Conservation (phyloP, 2,113 vertebrate species). For the Telmatochromis sp. region DNA sequence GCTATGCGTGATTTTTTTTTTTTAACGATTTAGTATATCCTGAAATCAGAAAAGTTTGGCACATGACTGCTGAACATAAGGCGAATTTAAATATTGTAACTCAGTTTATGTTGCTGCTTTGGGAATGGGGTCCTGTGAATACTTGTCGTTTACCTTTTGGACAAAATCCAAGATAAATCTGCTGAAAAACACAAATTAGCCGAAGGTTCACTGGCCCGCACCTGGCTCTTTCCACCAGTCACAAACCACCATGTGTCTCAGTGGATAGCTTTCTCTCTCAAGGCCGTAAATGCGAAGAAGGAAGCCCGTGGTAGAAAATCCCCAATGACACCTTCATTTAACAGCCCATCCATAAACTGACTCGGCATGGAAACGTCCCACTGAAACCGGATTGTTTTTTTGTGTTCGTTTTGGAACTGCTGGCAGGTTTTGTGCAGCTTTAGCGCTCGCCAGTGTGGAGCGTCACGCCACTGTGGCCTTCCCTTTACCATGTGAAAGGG, state of each 20-base stretch:
- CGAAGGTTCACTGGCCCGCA: slow-evolving; percentile 18
- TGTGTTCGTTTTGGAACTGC: neutral
- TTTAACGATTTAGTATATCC: neutral
- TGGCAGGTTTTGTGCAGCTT: slow-evolving; percentile 5
- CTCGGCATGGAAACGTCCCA: slow-evolving; percentile 10
- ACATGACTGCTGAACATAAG: neutral
- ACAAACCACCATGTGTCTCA: neutral
- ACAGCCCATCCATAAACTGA: slow-evolving; percentile 3
- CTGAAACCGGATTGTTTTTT: neutral
- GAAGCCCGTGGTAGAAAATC: neutral
- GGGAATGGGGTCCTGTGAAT: neutral
- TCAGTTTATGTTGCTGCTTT: neutral
- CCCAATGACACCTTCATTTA: neutral
- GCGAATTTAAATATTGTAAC: neutral
- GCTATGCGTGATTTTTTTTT: neutral
- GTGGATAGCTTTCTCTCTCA: neutral
- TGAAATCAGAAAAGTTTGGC: neutral
- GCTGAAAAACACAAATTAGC: slow-evolving; percentile 31
- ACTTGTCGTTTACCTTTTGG: slow-evolving; percentile 29
- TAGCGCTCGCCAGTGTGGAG: neutral
- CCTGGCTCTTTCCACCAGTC: slow-evolving; percentile 24
- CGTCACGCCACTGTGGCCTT: slow-evolving; percentile 45
- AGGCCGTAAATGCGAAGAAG: neutral
- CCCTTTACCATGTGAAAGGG: slow-evolving; percentile 46
- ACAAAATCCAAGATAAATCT: slow-evolving; percentile 17